A percentile compares a stretch with the other conserved stretches of the same genome.
These are phyloP conservation scores for Drosophila heteroneura DNA, from an alignment of 2,888 invertebrate genomes.

Conservation along the genomic window DNA sequence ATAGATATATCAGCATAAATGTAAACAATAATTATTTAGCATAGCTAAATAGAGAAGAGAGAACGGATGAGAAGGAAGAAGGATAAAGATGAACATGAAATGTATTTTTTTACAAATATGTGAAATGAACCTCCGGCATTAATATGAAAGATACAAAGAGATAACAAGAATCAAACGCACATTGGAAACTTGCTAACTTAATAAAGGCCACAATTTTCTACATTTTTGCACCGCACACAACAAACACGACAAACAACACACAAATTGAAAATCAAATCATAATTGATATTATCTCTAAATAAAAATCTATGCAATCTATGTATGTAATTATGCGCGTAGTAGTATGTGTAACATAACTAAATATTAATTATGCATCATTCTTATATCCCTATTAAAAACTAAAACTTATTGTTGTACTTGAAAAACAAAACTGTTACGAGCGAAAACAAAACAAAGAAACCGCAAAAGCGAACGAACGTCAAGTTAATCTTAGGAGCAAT, in stretches of 20 bases:
- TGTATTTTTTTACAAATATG: constrained; percentile 76
- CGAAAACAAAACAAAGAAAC: constrained; percentile 32
- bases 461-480: constrained; percentile 44
- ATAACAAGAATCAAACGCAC: constrained; percentile 56
- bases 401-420: constrained; percentile 73
- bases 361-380: constrained; percentile 53
- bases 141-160: constrained; percentile 19
- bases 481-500: constrained; percentile 6
- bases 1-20: constrained; percentile 65
- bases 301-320: constrained; percentile 43
- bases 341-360: constrained; percentile 51
- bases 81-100: constrained; percentile 54
- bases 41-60: constrained; percentile 63
- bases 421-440: constrained; percentile 51
- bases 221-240: constrained; percentile 71
- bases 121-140: constrained; percentile 76
- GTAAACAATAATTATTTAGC: constrained; percentile 74
- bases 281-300: constrained; percentile 32
- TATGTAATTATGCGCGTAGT: constrained; percentile 33
- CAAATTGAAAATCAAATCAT: constrained; percentile 9
- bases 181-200: constrained; percentile 39
- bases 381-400: constrained; percentile 27
- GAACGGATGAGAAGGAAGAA: constrained; percentile 22
- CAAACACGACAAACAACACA: constrained; percentile 9
- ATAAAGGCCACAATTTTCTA: constrained; percentile 69